phyloP scores from a whole-genome alignment of 1,140 invertebrate species.

The Ridgeia piscesae region DNA sequence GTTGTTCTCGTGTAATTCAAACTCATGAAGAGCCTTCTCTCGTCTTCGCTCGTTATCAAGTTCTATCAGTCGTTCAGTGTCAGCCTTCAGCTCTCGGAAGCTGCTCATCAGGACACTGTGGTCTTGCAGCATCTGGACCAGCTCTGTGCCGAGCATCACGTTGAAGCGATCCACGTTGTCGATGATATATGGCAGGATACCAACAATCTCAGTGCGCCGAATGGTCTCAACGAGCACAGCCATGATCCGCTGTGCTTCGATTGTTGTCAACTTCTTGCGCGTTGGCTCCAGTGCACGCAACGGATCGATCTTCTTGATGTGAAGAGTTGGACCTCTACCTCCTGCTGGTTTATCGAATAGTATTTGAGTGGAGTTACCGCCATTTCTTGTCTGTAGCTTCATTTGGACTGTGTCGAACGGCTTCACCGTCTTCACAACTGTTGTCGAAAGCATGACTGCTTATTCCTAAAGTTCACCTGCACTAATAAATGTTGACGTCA shows the following conservation, averaged over 20 bases:
- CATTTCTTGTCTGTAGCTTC: constrained; percentile 18
- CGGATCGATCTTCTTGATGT: constrained; percentile 42
- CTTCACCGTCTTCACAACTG: constrained; percentile 32
- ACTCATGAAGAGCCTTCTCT: constrained; percentile 3
- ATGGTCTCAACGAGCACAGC: constrained; percentile 55
- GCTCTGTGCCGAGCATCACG: constrained; percentile 44
- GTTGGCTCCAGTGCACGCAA: constrained; percentile 53
- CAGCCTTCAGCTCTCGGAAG: constrained; percentile 40
- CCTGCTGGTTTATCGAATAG: constrained; percentile 13
- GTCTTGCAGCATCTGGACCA: constrained; percentile 43
- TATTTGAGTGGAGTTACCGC: not conserved
- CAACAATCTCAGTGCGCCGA: constrained; percentile 46
- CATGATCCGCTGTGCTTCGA: constrained; percentile 57
- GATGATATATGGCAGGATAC: constrained; percentile 48
- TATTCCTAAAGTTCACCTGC: not conserved
- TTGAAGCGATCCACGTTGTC: constrained; percentile 48
- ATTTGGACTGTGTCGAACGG: constrained; percentile 27
- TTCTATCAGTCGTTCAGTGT: constrained; percentile 10
- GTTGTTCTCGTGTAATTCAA: not conserved
- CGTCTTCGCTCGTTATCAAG: not conserved
- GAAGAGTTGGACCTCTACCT: constrained; percentile 29
- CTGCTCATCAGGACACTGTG: constrained; percentile 44
- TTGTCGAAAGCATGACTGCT: constrained; percentile 16
- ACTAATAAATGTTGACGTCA: not conserved
- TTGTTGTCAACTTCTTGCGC: constrained; percentile 53